A percentile compares a stretch with the other conserved stretches of the same genome.
Conservation (phyloP, 2,113 vertebrate genomes). For the Aphyosemion australe region DNA sequence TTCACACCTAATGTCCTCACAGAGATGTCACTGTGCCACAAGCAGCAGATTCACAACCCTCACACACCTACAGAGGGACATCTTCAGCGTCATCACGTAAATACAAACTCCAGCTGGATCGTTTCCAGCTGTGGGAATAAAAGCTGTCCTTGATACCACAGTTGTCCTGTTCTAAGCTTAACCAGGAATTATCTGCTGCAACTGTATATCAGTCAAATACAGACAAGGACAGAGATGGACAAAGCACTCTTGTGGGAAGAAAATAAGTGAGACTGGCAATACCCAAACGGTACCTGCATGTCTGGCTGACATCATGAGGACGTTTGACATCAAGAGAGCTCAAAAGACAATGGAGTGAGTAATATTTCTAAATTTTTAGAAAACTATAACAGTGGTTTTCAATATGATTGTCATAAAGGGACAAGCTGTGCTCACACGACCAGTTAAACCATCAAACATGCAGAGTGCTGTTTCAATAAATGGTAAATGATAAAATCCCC, state of each 20-base stretch:
- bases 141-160: conserved; percentile 25
- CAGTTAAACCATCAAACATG: no score
- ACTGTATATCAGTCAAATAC: conserved; percentile 1
- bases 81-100: conserved; percentile 16
- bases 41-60: conserved; percentile 17
- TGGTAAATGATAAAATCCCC: no score
- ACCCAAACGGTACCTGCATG: neutral
- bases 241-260: neutral
- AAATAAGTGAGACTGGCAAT: neutral
- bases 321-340: no score
- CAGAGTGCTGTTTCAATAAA: no score
- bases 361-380: neutral
- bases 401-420: neutral
- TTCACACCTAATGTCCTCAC: conserved; percentile 9
- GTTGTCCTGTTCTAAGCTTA: conserved; percentile 32
- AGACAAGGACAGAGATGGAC: conserved; percentile 17
- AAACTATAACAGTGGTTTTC: neutral
- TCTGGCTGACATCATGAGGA: no score
- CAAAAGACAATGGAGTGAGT: no score
- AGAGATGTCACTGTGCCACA: conserved; percentile 14
- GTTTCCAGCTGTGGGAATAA: conserved; percentile 37
- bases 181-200: conserved; percentile 39
- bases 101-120: conserved; percentile 17
- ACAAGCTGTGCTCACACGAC: no score
- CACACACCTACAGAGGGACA: conserved; percentile 14